A percentile compares a stretch with the other conserved stretches of the same genome.
Conservation (phyloP, 2,888 invertebrate species). For the Fissipunctia ypsillon region DNA sequence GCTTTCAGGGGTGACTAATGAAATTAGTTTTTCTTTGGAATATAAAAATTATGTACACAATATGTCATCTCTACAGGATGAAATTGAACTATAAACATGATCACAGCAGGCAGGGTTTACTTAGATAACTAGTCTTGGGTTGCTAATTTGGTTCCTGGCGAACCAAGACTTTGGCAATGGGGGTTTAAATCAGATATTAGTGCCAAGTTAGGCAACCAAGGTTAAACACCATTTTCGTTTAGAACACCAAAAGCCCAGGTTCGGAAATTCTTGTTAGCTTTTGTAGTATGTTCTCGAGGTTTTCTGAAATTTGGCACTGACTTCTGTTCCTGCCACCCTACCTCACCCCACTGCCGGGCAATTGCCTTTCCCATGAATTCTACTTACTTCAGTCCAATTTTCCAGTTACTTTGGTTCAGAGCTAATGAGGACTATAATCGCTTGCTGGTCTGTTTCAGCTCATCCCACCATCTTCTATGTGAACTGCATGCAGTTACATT, state of each 20-base stretch:
- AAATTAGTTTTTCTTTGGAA: not conserved
- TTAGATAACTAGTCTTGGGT: not conserved
- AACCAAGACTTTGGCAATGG: not conserved
- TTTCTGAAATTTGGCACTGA: not conserved
- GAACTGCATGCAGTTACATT: constrained; percentile 11
- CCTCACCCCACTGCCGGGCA: not conserved
- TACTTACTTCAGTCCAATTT: not conserved
- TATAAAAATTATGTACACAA: not conserved
- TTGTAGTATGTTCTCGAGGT: not conserved
- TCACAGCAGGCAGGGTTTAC: not conserved
- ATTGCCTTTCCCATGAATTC: not conserved
- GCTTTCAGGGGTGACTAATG: constrained; percentile 10
- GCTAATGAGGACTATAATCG: not conserved
- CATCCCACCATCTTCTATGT: not conserved
- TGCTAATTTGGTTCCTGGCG: not conserved
- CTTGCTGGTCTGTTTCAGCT: not conserved
- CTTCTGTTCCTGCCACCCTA: not conserved
- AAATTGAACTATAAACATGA: not conserved
- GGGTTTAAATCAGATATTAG: not conserved
- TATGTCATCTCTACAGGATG: not conserved
- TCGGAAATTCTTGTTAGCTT: not conserved
- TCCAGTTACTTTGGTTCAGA: not conserved
- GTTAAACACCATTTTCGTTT: not conserved
- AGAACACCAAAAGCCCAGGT: not conserved
- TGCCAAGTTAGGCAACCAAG: not conserved